Evolutionary conservation across 2,113 vertebrate genomes (phyloP).

Genomic region (Misgurnus anguillicaudatus): DNA sequence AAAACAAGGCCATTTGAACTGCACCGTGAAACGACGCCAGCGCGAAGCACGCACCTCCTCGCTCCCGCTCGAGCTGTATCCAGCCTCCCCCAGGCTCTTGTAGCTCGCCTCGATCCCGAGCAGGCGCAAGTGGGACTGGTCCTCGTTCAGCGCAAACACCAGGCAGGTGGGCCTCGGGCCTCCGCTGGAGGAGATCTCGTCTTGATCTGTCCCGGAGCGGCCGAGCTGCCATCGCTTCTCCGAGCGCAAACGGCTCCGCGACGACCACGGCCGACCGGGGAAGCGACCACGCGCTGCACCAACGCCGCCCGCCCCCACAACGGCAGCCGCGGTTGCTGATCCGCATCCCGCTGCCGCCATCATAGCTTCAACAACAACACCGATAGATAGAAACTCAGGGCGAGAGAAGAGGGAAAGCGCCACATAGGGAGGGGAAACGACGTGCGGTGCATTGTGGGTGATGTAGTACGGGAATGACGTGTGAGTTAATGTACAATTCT

Average conservation of each 20-base stretch:
- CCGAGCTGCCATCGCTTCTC: conserved; percentile 80
- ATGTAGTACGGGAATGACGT: conserved; percentile 54
- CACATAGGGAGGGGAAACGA: conserved; percentile 73
- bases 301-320: conserved; percentile 75
- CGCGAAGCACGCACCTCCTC: conserved; percentile 74
- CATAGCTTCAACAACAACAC: conserved; percentile 84
- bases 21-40: background rate
- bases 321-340: conserved; percentile 86
- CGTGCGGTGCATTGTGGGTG: conserved; percentile 70
- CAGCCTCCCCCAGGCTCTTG: conserved; percentile 80
- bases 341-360: conserved; percentile 88
- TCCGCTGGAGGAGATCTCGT: conserved; percentile 78
- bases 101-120: conserved; percentile 84
- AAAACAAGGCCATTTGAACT: background rate
- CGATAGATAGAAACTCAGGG: conserved; percentile 71
- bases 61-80: conserved; percentile 83
- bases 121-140: conserved; percentile 84
- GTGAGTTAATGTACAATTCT: background rate
- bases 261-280: conserved; percentile 85
- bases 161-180: conserved; percentile 82
- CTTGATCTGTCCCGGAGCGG: conserved; percentile 75
- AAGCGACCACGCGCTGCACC: conserved; percentile 87
- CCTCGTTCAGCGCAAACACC: conserved; percentile 79
- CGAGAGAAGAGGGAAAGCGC: conserved; percentile 80
- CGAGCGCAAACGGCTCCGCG: conserved; percentile 80